Base-by-base conservation (phyloP, 2,797 vertebrate species). In the Discoglossus pictus region DNA sequence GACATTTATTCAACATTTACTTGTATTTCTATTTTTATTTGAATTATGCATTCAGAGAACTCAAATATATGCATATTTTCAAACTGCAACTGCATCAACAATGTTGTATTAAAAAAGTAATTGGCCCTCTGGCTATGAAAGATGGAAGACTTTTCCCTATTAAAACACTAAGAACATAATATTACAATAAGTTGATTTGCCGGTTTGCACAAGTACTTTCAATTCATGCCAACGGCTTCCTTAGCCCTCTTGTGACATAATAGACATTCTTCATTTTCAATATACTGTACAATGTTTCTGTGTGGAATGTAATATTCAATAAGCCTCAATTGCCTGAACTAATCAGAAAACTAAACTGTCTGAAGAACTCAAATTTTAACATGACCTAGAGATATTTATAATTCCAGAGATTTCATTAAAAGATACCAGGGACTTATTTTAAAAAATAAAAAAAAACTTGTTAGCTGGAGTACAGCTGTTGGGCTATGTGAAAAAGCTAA, bases 391-490 rank as follows among this genome's bases (percentile, higher is more conserved):
- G 80, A 55, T 52, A 79, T 83, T 83, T 83, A 85, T 91, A 91
- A 92, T 87, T 86, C 84, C 84, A 79, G 44, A 86, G 89, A 92
- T 93, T 88, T 91, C 89, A 93, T 94, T 93, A 92, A 94, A 94
- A 91, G 90, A 92, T 92, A 20, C 20, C 2, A 91, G 48, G 35
- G 73, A 79, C 73, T 82, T n/a, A 61, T 65, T 72, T 72, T 56
- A 74, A 80, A 76, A n/a, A n/a, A 2, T 72, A 77, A 65, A 84
- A 74, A 82, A 79, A 31, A 8, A 47, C 2, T 47, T 47, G 44
- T 47, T 21, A 21, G 9, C 10, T 23, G 10, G 21, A 21, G 20
- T 21, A 23, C 6, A 47, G 20, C 20, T 12, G n/a, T 4, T 43
- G 40, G 44, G 44, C 44, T 21, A 21, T 47, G 11, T 21, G 74